Percentiles rank a stretch among this genome's conserved stretches.
These are phyloP conservation scores for Puffinus mauretanicus DNA, from an alignment of 2,113 vertebrate species.

Conservation along the genomic window DNA sequence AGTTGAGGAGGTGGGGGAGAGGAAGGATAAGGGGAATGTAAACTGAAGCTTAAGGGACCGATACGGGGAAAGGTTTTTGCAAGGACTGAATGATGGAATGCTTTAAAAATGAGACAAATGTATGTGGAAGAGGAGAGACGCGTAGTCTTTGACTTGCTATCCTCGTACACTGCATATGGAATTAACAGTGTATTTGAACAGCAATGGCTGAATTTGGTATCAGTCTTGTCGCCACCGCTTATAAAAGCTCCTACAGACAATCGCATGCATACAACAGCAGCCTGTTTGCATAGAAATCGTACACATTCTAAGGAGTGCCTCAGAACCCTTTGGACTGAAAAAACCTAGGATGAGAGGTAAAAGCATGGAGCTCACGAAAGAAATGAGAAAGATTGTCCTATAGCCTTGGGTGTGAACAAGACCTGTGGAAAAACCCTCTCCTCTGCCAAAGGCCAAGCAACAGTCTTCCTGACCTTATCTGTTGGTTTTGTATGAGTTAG, in stretches of 20 bases:
- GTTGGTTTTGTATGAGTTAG: neutral
- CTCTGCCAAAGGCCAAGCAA: neutral
- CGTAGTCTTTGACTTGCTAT: neutral
- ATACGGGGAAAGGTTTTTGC: neutral
- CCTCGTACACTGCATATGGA: rapidly evolving
- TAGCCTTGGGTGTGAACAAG: neutral
- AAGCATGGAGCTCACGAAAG: neutral
- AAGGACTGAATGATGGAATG: neutral
- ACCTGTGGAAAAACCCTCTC: neutral
- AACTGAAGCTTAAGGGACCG: neutral
- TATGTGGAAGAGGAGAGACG: neutral
- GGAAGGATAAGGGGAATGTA: too few species aligned
- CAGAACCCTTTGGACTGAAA: neutral
- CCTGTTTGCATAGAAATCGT: neutral
- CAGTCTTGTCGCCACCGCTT: neutral
- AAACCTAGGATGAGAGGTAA: neutral
- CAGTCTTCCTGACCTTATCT: neutral
- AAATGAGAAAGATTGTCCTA: neutral
- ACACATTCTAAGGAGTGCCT: neutral
- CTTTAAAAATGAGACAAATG: neutral
- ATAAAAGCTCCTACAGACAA: neutral
- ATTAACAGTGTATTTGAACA: neutral
- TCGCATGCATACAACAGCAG: neutral
- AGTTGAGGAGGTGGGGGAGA: neutral
- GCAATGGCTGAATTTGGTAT: neutral